Percentiles rank a stretch among this genome's conserved stretches.
These are phyloP conservation scores for Vesta saturnalis DNA, from an alignment of 2,888 invertebrate genomes.

Conservation along the genomic window DNA sequence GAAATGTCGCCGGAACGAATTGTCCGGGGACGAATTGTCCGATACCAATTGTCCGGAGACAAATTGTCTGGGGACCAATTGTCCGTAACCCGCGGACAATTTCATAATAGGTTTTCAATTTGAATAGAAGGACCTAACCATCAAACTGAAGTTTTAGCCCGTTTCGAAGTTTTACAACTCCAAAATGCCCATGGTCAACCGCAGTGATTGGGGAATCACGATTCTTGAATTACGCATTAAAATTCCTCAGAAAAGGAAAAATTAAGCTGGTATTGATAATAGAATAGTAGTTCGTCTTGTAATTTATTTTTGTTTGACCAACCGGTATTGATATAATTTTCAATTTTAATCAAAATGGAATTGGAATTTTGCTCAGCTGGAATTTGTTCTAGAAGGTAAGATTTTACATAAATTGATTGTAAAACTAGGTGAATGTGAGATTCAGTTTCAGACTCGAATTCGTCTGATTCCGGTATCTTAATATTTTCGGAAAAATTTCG, in stretches of 20 bases:
- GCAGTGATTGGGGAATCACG: slow-evolving; percentile 41
- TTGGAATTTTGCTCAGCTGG: background rate
- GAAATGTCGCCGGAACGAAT: too few species aligned
- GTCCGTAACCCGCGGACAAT: too few species aligned
- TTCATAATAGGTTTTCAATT: slow-evolving; percentile 7
- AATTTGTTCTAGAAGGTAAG: slow-evolving; percentile 9
- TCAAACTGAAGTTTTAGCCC: slow-evolving; percentile 45
- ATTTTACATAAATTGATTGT: background rate
- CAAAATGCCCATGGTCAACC: slow-evolving; percentile 45
- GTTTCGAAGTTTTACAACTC: slow-evolving; percentile 42
- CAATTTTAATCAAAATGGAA: background rate
- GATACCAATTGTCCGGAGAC: too few species aligned
- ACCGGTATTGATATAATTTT: slow-evolving; percentile 9
- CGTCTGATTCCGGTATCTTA: background rate
- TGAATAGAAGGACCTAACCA: slow-evolving; percentile 30
- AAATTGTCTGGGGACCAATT: too few species aligned
- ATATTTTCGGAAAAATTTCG: slow-evolving; percentile 1
- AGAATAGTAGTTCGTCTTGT: background rate
- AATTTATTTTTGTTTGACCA: slow-evolving; percentile 15
- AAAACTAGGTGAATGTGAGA: background rate
- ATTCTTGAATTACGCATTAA: slow-evolving; percentile 27
- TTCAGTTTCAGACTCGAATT: background rate
- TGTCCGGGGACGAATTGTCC: too few species aligned
- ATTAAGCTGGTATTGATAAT: slow-evolving; percentile 12
- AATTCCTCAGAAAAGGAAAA: background rate